Percentiles rank a stretch among this genome's conserved stretches.
phyloP scores from a whole-genome alignment of 2,113 vertebrate species.

The Corythoichthys haematopterus region DNA sequence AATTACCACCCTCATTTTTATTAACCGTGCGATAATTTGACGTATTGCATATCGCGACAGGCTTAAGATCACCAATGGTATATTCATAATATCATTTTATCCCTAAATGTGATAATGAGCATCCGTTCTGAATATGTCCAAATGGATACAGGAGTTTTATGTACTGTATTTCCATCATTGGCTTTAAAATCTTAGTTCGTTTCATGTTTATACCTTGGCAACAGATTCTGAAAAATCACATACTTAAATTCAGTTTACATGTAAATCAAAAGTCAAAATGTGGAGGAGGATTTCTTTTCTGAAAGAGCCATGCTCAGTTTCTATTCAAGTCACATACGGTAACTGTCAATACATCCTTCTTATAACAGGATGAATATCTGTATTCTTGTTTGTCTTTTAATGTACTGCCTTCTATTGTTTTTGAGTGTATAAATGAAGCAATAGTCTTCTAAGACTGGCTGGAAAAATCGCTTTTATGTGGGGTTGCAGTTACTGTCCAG shows the following conservation, averaged over 20 bases:
- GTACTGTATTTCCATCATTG: background rate
- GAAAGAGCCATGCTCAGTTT: background rate
- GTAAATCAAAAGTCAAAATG: background rate
- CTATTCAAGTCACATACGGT: background rate
- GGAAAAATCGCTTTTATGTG: background rate
- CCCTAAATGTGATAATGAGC: background rate
- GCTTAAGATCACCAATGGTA: background rate
- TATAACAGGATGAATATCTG: background rate
- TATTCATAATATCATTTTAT: background rate
- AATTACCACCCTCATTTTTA: too few species aligned
- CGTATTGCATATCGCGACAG: too few species aligned
- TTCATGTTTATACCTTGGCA: background rate
- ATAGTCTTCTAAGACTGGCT: background rate
- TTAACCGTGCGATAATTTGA: too few species aligned
- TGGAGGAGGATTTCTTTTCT: background rate
- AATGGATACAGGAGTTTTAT: background rate
- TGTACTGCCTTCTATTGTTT: background rate
- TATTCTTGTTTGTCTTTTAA: background rate
- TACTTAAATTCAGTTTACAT: background rate
- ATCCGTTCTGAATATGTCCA: background rate
- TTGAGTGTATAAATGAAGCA: background rate
- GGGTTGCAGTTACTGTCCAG: constrained; percentile 20
- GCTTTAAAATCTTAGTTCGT: too few species aligned
- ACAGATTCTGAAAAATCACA: background rate
- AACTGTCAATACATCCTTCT: background rate